Conservation (phyloP, 2,888 invertebrate genomes). For the Aphelenchoides bicaudatus region DNA sequence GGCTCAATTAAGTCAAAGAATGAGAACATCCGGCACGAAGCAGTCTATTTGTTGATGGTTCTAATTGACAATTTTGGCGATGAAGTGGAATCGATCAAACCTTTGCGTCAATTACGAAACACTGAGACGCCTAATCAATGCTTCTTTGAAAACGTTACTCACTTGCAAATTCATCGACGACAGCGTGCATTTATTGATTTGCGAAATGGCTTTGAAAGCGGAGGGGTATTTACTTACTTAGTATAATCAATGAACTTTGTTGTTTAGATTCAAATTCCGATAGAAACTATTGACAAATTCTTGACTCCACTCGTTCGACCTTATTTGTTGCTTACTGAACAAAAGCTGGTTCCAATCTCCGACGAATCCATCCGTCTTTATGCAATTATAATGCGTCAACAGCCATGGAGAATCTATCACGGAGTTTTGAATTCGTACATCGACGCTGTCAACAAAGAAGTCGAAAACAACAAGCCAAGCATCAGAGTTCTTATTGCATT, state of each 20-base stretch:
- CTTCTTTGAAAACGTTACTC: slow-evolving; percentile 87
- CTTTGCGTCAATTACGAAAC: slow-evolving; percentile 11
- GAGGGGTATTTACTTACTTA: slow-evolving; percentile 25
- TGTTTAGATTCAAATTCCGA: slow-evolving; percentile 29
- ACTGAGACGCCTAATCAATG: slow-evolving; percentile 66
- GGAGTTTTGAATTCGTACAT: slow-evolving; percentile 77
- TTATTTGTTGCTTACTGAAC: slow-evolving; percentile 75
- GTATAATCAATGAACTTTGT: background rate
- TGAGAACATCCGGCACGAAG: slow-evolving; percentile 72
- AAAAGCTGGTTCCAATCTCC: slow-evolving; percentile 70
- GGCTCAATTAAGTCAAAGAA: slow-evolving; percentile 28
- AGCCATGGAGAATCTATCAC: slow-evolving; percentile 82
- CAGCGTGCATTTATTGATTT: slow-evolving; percentile 75
- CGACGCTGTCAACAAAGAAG: slow-evolving; percentile 70
- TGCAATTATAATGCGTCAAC: slow-evolving; percentile 72
- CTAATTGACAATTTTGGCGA: slow-evolving; percentile 63
- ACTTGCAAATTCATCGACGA: slow-evolving; percentile 77
- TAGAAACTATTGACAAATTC: slow-evolving; percentile 74
- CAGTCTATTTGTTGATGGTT: slow-evolving; percentile 74
- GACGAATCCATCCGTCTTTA: slow-evolving; percentile 68
- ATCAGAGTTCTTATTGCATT: slow-evolving; percentile 68
- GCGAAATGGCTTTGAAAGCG: slow-evolving; percentile 59
- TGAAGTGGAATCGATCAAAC: slow-evolving; percentile 4
- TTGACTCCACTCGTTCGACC: slow-evolving; percentile 78
- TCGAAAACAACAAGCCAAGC: slow-evolving; percentile 74